A percentile compares a stretch with the other conserved stretches of the same genome.
Conservation (phyloP, 2,113 vertebrate genomes). For the Gracilinanus agilis region DNA sequence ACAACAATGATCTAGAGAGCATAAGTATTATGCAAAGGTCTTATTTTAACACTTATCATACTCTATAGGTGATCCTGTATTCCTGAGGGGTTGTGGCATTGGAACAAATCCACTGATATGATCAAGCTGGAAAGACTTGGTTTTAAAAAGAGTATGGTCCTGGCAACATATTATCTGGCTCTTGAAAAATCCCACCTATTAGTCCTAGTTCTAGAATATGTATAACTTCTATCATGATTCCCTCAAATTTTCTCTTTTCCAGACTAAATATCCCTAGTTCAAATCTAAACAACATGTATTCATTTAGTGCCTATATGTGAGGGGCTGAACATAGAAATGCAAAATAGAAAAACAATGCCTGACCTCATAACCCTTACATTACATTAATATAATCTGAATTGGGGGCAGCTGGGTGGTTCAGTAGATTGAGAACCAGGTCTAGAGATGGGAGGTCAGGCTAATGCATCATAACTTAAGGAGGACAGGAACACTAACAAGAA, state of each 20-base stretch:
- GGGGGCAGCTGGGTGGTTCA: too few species aligned
- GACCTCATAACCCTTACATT: not conserved
- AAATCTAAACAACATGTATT: not conserved
- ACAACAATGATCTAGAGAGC: too few species aligned
- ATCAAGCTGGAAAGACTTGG: too few species aligned
- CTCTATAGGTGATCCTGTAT: too few species aligned
- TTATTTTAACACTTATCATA: too few species aligned
- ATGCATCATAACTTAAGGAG: not conserved
- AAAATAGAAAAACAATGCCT: not conserved
- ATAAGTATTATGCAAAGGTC: too few species aligned
- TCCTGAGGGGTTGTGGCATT: too few species aligned
- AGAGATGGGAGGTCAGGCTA: not conserved
- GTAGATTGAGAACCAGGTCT: too few species aligned
- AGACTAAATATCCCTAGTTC: not conserved
- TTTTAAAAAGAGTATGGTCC: too few species aligned
- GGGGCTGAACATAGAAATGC: not conserved
- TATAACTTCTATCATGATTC: not conserved
- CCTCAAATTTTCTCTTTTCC: not conserved
- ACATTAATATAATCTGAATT: not conserved
- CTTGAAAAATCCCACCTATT: not conserved
- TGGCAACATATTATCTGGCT: not conserved
- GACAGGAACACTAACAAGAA: not conserved
- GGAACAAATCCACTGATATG: too few species aligned
- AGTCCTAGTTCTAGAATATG: not conserved
- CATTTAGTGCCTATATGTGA: not conserved